These are phyloP conservation scores for Cygnus buccinator DNA, from an alignment of 2,113 vertebrate genomes.

Conservation along the genomic window DNA sequence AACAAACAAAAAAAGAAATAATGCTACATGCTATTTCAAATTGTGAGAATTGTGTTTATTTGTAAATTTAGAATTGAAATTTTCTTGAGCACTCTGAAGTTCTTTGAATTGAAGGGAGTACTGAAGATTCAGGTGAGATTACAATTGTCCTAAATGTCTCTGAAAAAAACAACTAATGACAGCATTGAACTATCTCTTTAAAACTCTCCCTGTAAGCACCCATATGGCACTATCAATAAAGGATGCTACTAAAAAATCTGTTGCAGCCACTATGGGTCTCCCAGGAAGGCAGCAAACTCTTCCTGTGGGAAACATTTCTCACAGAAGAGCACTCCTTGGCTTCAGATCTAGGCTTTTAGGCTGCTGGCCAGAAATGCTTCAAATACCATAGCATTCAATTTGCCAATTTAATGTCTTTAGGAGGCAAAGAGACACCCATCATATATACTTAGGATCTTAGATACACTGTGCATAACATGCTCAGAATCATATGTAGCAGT, in stretches of 20 bases:
- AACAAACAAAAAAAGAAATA: neutral
- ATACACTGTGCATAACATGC: neutral
- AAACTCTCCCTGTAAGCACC: rapidly evolving
- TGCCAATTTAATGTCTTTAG: neutral
- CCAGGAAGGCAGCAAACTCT: neutral
- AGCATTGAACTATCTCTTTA: neutral
- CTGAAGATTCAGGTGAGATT: neutral
- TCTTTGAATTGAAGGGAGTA: neutral
- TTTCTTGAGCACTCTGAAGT: neutral
- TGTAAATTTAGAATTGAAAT: neutral
- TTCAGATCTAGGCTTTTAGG: neutral
- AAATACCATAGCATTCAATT: neutral
- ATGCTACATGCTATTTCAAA: neutral
- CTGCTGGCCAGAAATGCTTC: neutral
- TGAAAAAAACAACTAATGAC: neutral
- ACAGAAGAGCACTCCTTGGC: neutral
- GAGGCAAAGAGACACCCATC: neutral
- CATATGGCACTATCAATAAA: rapidly evolving
- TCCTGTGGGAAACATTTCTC: neutral
- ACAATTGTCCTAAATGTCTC: neutral
- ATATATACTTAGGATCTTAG: neutral
- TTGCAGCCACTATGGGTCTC: neutral
- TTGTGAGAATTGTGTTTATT: neutral
- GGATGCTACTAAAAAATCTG: neutral
- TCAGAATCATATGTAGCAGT: neutral